Percentiles rank a stretch among this genome's conserved stretches.
Conservation (phyloP, 1,140 invertebrate species). For the Laodelphax striatellus region DNA sequence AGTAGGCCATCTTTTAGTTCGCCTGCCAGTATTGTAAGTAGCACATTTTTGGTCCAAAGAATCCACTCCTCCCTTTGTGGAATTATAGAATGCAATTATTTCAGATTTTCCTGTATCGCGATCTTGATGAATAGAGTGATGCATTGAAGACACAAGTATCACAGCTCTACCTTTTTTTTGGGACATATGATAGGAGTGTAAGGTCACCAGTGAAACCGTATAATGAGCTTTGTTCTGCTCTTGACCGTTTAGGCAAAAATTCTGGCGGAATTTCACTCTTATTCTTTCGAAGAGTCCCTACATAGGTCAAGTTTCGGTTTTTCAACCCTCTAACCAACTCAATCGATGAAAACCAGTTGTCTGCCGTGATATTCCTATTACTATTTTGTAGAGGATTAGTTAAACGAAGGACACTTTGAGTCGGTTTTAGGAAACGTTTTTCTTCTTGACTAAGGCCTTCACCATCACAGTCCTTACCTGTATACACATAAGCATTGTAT, state of each 20-base stretch:
- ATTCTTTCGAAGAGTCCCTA: slow-evolving; percentile 35
- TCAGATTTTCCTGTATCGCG: slow-evolving; percentile 20
- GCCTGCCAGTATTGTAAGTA: slow-evolving; percentile 27
- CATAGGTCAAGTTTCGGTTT: slow-evolving; percentile 24
- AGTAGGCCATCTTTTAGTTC: slow-evolving; percentile 32
- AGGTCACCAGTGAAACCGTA: slow-evolving; percentile 16
- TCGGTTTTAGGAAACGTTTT: slow-evolving; percentile 20
- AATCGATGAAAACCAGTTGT: slow-evolving; percentile 32
- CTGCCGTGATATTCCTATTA: slow-evolving; percentile 27
- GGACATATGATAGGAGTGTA: slow-evolving; percentile 21
- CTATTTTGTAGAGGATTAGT: slow-evolving; percentile 23
- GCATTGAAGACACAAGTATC: slow-evolving; percentile 27
- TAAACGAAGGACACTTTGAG: slow-evolving; percentile 24
- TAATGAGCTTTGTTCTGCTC: not conserved
- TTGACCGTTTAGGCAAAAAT: slow-evolving; percentile 16
- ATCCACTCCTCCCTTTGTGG: slow-evolving; percentile 35
- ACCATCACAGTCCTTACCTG: slow-evolving; percentile 25
- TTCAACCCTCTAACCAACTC: slow-evolving; percentile 26
- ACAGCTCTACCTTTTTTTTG: slow-evolving; percentile 27
- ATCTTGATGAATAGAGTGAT: slow-evolving; percentile 27
- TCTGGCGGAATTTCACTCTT: slow-evolving; percentile 29
- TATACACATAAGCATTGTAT: slow-evolving; percentile 24
- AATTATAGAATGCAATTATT: slow-evolving; percentile 25
- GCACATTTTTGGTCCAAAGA: slow-evolving; percentile 30
- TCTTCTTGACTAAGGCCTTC: slow-evolving; percentile 15